Conservation (phyloP, 2,888 invertebrate genomes). For the Lasioglossum morio region DNA sequence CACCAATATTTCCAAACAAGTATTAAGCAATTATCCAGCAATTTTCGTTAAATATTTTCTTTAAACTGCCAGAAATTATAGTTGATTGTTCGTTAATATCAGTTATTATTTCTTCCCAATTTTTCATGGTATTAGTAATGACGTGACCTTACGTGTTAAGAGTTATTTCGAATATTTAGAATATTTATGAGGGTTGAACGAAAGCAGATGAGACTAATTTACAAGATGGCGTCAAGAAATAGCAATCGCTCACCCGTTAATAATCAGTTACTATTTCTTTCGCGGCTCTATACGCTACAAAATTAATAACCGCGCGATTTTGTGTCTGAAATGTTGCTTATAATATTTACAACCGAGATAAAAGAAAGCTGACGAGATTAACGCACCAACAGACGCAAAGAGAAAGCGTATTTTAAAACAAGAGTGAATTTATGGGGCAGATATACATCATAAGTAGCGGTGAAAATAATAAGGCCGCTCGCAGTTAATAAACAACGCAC, state of each 20-base stretch:
- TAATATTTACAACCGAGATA: constrained; percentile 1
- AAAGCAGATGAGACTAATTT: background rate
- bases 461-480: background rate
- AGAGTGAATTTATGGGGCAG: background rate
- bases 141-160: background rate
- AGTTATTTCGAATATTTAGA: background rate
- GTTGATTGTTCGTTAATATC: background rate
- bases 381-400: background rate
- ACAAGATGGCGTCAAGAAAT: background rate
- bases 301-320: background rate
- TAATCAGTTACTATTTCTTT: background rate
- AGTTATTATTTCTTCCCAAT: background rate
- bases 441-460: constrained; percentile 1
- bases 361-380: constrained; percentile 4
- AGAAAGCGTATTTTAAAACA: constrained; percentile 6
- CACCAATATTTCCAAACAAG: background rate
- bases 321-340: background rate
- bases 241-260: background rate
- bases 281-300: background rate
- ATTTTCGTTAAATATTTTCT: background rate
- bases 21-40: background rate
- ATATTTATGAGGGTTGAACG: background rate
- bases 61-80: background rate
- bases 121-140: background rate
- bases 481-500: background rate